Base-by-base conservation (phyloP, 23 tunicate genomes). In the Phallusia fumigata region DNA sequence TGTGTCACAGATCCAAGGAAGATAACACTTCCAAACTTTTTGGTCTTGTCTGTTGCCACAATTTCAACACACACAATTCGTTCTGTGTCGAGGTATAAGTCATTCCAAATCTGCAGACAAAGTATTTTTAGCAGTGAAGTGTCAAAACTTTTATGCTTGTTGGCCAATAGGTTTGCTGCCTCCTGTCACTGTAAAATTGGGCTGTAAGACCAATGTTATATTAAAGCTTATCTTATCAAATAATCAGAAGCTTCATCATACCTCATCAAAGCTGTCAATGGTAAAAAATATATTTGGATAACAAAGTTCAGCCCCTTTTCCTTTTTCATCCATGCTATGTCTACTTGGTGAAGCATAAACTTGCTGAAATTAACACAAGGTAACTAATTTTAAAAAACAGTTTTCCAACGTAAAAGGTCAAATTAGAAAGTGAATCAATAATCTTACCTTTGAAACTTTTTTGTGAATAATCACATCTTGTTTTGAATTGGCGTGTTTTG, bases 261-360 rank as follows among this genome's bases (percentile, higher is more conserved):
- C 98, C 85, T 94, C 90, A 35, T 94, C 98, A 82, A 94, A 94
- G 76, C 87, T 94, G 52, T 94, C 98, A 49, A 94, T 79, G 6
- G 98, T 81, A 79, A 94, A 94, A 80, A 94, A 94, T 24, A 94
- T 94, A 36, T 94, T 94, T 6, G 98, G 98, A 73, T 89, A 94
- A 58, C 86, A 91, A 26, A 94, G 76, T 40, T 89, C 90, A 0
- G 94, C 88, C 8, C 87, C 75, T 69, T 80, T 83, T n/a, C 93
- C 98, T 82, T 94, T 94, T 45, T 81, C 82, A 33, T 89, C 88
- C 98, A 94, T 94, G 74, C 83, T 83, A 74, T 89, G 93, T 65
- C 89, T 49, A 65, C 94, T 89, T 22, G 98, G 98, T 73, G 98
- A 94, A 21, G 98, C 91, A 64, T 86, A 94, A 40, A 94, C 98